Conservation (phyloP, 2,797 vertebrate species). For the Cynodonichthys magdalenae region DNA sequence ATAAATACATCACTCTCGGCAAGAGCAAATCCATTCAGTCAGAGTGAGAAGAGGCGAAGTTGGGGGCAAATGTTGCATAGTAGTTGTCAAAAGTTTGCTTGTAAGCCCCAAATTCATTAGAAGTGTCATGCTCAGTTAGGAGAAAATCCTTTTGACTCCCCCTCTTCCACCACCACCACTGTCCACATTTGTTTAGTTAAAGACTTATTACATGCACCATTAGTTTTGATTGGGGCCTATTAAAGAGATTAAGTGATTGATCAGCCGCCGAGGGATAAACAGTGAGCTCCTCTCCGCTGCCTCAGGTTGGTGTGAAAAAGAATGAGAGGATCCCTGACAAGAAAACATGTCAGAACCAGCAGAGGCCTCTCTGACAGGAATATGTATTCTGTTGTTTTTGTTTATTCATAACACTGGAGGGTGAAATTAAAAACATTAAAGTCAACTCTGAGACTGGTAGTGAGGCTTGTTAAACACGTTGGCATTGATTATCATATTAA, state of each 20-base stretch:
- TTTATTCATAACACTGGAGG: constrained; percentile 60
- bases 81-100: constrained; percentile 68
- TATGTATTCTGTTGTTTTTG: constrained; percentile 35
- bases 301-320: constrained; percentile 33
- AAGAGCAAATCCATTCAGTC: constrained; percentile 50
- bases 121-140: constrained; percentile 63
- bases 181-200: constrained; percentile 73
- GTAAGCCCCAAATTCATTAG: constrained; percentile 52
- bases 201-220: constrained; percentile 71
- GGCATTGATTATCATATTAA: constrained; percentile 31
- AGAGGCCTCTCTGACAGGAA: constrained; percentile 37
- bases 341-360: constrained; percentile 57
- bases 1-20: constrained; percentile 54
- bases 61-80: constrained; percentile 52
- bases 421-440: constrained; percentile 65
- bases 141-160: constrained; percentile 54
- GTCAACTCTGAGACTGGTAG: constrained; percentile 17
- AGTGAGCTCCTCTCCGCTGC: constrained; percentile 30
- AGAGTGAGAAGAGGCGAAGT: constrained; percentile 43
- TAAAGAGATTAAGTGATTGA: constrained; percentile 77
- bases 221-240: constrained; percentile 72
- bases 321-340: constrained; percentile 44
- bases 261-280: constrained; percentile 59
- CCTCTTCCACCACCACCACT: constrained; percentile 41
- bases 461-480: constrained; percentile 18